Evolutionary conservation across 2,797 vertebrate species (phyloP), one percentile per base, ranked within the genome.

Genomic region (Amazona ochrocephala): DNA sequence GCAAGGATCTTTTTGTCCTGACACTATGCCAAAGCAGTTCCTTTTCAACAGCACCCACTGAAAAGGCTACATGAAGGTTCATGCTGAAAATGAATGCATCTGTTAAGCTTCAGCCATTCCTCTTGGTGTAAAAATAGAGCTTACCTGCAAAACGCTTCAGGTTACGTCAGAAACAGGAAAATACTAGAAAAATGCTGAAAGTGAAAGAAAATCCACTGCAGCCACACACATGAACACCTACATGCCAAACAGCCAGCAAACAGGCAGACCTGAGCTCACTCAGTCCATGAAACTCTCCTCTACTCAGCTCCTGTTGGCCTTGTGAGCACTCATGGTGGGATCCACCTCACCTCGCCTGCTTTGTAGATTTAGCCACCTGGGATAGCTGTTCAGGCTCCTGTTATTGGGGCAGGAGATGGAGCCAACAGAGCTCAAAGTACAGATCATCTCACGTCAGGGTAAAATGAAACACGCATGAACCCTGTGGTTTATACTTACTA

Each of bases 221-320:
- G 77, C 64, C 11, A 0, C 1, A 7, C 14, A 23, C 0, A 1
- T 5, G 45, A 53, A 26, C 2, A 2, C 30, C n/a, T 14, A 39
- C 32, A 3, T 1, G 13, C 64, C 66, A 47, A 47, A 24, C 19
- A 60, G 80, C 11, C 60, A 60, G 72, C 61, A 80, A 50, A 48
- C 30, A 39, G 53, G 45, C 29, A 76, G n/a, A 39, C 34, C 72
- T 2, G 3, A 45, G 48, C 54, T 65, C 0, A 0, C 65, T 56
- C 6, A 2, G 2, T 3, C 34, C 8, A 17, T 0, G 0, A 61
- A 50, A 44, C 48, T 22, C 64, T 47, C 53, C 58, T n/a, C 54
- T 79, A 82, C 74, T 44, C 90, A 75, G 74, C 53, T 75, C 84
- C n/a, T 1, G 0, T 3, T 47, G 26, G 42, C 66, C 39, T 41